phyloP scores from a whole-genome alignment of 2,888 invertebrate species.

The Caenorhabditis afra region DNA sequence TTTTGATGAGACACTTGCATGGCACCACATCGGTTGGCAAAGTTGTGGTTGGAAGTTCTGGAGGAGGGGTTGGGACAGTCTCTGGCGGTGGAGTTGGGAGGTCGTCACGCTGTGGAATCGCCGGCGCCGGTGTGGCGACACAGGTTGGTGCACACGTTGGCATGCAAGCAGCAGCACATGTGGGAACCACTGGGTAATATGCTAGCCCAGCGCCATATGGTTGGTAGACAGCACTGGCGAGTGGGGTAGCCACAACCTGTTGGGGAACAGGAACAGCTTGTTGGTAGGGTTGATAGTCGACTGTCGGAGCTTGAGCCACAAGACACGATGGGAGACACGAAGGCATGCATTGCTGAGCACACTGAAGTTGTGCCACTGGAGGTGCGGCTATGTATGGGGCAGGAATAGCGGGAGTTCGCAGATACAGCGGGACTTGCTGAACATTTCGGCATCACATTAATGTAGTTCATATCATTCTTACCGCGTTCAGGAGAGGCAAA shows the following conservation, averaged over 20 bases:
- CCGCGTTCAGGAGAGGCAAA: constrained; percentile 29
- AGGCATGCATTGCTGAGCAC: constrained; percentile 45
- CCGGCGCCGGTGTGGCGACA: constrained; percentile 11
- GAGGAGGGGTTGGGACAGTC: constrained; percentile 26
- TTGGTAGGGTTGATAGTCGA: constrained; percentile 28
- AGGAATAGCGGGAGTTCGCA: constrained; percentile 33
- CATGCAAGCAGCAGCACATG: constrained; percentile 44
- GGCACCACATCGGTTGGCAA: constrained; percentile 27
- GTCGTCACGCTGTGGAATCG: constrained; percentile 36
- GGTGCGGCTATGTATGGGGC: constrained; percentile 1
- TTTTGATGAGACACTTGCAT: constrained; percentile 58
- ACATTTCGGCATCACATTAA: too few species aligned
- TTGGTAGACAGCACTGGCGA: constrained; percentile 4
- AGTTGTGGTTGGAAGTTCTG: constrained; percentile 31
- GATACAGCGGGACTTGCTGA: constrained; percentile 54
- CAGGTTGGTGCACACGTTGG: constrained; percentile 52
- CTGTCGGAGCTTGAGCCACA: constrained; percentile 21
- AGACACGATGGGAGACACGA: constrained; percentile 53
- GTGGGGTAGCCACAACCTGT: constrained; percentile 4
- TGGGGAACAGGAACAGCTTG: neutral
- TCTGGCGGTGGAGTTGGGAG: constrained; percentile 63
- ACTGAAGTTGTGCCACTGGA: constrained; percentile 49
- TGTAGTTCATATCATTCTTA: constrained; percentile 13
- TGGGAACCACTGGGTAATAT: constrained; percentile 25
- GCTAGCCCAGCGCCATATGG: constrained; percentile 15